Conservation (phyloP, 2,888 invertebrate species). For the Ophion ventricosus region DNA sequence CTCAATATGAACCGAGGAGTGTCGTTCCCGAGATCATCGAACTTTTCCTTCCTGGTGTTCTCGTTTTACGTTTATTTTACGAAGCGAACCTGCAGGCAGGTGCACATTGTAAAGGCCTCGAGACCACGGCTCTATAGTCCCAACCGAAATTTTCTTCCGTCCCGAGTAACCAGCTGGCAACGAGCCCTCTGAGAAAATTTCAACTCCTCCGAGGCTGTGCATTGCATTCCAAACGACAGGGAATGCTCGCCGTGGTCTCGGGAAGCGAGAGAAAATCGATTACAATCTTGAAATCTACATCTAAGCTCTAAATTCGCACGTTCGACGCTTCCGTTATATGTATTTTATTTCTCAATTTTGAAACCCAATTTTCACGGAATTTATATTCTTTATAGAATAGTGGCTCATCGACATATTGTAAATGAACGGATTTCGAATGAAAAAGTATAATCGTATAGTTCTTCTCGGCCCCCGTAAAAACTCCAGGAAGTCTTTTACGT, state of each 20-base stretch:
- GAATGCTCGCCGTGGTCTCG: conserved; percentile 1
- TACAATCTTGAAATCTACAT: not conserved
- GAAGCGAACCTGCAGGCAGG: conserved; percentile 40
- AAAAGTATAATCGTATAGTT: no score
- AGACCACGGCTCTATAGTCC: conserved; percentile 15
- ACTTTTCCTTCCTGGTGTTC: not conserved
- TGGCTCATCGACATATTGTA: no score
- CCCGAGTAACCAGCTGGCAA: conserved; percentile 52
- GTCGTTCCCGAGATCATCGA: conserved; percentile 6
- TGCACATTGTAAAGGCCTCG: conserved; percentile 33
- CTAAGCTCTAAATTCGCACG: not conserved
- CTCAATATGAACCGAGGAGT: conserved; percentile 17
- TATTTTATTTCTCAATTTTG: no score
- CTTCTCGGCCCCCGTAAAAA: no score
- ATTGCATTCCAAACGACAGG: conserved; percentile 43
- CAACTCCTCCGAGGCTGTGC: conserved; percentile 24
- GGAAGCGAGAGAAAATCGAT: not conserved
- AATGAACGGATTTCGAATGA: no score
- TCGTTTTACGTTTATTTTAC: conserved; percentile 23
- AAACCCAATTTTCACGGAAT: no score
- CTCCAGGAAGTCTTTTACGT: no score
- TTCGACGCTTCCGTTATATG: no score
- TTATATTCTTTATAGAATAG: no score
- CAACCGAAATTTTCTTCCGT: conserved; percentile 18
- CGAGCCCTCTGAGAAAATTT: conserved; percentile 46